Base-by-base conservation (phyloP, 2,888 invertebrate genomes). In the Acleris laterana region DNA sequence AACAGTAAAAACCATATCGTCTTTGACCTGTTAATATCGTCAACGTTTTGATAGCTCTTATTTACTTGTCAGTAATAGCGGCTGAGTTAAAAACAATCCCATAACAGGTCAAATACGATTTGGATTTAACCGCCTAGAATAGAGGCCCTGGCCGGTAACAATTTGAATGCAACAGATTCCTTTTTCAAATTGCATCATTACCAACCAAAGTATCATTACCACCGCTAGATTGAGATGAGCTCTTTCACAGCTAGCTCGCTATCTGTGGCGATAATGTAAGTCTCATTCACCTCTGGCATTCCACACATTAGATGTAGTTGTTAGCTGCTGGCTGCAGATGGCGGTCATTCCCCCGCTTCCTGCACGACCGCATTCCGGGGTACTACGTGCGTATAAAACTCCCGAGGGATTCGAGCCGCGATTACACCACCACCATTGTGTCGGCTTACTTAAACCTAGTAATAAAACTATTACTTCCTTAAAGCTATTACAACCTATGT, bases 361-460 rank as follows among this genome's bases (percentile, higher is more conserved):
- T 80, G 88, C 75, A 79, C 70, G 77, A 84, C 88, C 78, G 82
- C 90, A 90, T 90, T 90, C 90, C 88, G 77, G 60, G 85, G 80
- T 80, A 74, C 55, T 67, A 66, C 48, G 66, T 66, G 62, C 62
- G 66, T 66, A 59, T 59, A 48, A 59, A 59, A 64, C 57, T 68
- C 68, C 68, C 51, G 56, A 57, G 68, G 68, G 68, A 68, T 51
- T 58, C 25, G 42, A 56, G 46, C 19, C 19, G 49, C 56, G 48
- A 62, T 52, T 57, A 62, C 25, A 53, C 49, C 17, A 19, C 56
- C 57, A 32, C 51, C 57, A 46, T 52, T 56, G 51, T 46, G 48
- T 20, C 19, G 25, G 48, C 61, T 38, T 49, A 66, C 44, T 51
- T 61, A 13, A 55, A 7, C 38, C 11, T 19, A 17, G 28, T 53